Conservation (phyloP, 2,888 invertebrate species). For the Rhagonycha lutea region DNA sequence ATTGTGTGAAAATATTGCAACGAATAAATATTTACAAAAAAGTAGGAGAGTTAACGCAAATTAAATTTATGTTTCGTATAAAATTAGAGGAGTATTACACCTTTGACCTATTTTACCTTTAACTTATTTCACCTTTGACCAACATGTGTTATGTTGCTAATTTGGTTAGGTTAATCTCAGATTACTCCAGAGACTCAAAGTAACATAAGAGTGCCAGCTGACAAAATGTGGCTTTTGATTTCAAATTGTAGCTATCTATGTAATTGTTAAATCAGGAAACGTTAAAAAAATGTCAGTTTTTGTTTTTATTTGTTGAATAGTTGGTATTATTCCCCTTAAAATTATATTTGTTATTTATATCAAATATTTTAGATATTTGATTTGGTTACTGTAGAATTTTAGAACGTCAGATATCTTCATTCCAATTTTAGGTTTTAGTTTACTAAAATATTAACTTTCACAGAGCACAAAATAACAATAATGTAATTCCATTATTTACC, state of each 20-base stretch:
- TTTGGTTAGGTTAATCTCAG: not conserved
- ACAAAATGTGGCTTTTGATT: not conserved
- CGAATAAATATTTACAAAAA: not conserved
- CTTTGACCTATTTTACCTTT: not conserved
- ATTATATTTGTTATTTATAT: too few relatives aligned
- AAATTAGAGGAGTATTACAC: not conserved
- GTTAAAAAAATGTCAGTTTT: too few relatives aligned
- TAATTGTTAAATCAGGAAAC: not conserved
- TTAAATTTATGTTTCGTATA: not conserved
- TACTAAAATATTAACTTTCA: too few relatives aligned
- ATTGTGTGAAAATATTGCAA: too few relatives aligned
- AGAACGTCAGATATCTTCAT: too few relatives aligned
- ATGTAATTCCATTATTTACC: not conserved
- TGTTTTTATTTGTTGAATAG: not conserved
- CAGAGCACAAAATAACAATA: not conserved
- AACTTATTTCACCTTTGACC: not conserved
- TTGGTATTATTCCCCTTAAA: not conserved
- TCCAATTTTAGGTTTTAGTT: too few relatives aligned
- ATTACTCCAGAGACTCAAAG: not conserved
- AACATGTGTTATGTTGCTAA: not conserved
- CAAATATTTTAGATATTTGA: too few relatives aligned
- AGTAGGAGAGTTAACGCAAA: not conserved
- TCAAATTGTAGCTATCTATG: not conserved
- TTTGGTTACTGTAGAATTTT: too few relatives aligned
- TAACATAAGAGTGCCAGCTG: not conserved